phyloP scores from a whole-genome alignment of 2,797 vertebrate species.

The Pipistrellus nathusii region DNA sequence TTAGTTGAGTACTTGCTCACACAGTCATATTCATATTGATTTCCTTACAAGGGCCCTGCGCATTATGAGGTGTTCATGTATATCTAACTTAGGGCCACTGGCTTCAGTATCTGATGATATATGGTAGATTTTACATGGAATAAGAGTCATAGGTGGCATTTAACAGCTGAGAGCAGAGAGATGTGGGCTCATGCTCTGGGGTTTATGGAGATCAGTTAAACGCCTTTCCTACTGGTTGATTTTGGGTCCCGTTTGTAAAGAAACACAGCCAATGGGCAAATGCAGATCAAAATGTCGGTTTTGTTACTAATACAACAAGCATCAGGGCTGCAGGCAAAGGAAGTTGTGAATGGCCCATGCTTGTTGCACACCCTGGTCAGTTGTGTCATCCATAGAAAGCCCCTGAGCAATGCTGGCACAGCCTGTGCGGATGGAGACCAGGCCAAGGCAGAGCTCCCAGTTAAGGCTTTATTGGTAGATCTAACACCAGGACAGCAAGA shows the following conservation, averaged over 20 bases:
- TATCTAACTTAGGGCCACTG: neutral
- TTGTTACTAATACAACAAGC: neutral
- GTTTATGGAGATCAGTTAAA: neutral
- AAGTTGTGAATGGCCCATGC: neutral
- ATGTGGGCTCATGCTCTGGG: neutral
- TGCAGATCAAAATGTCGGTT: neutral
- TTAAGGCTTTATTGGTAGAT: neutral
- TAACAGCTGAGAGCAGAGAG: conserved; percentile 3
- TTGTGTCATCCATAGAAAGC: neutral
- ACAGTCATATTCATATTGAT: neutral
- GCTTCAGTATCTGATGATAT: neutral
- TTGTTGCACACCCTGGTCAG: neutral
- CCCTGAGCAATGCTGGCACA: neutral
- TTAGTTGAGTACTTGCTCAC: neutral
- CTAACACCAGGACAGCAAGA: neutral
- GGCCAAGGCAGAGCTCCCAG: neutral
- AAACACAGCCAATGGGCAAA: neutral
- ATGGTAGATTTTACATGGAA: neutral
- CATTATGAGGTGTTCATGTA: neutral
- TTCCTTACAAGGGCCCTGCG: too few species aligned
- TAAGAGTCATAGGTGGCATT: neutral
- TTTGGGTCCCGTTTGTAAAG: neutral
- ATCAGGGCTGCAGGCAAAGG: neutral
- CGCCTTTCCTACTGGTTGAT: neutral
- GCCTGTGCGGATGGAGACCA: neutral